Base-by-base conservation (phyloP, 2,113 vertebrate species). In the Terrapene triunguis region DNA sequence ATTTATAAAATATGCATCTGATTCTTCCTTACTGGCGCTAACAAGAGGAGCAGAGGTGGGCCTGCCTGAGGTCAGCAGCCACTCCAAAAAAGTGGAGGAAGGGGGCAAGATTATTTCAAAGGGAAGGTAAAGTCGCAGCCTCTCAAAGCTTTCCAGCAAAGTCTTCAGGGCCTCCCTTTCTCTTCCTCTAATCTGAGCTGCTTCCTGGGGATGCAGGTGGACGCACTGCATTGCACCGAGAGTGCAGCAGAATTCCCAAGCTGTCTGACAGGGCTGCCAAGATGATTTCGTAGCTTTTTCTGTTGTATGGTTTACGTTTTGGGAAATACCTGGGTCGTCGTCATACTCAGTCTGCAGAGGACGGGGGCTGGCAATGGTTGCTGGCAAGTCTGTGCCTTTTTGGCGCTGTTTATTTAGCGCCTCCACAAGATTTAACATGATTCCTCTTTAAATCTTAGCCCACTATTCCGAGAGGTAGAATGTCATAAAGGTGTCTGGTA, bases 401-500 rank as follows among this genome's bases (percentile, higher is more conserved):
- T 35, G 13, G 62, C 78, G 82, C 82, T 80, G 54, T 92, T 90
- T 94, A 87, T 94, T 94, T 96, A 94, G n/a, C 90, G 94, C 84
- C 93, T 97, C 91, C 21, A 90, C 84, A 93, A 89, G 93, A 92
- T 89, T 96, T 95, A 96, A 83, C 51, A 17, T 59, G 84, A 6
- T 80, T 90, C 88, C 89, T 95, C 79, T 91, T 89, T 90, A 95
- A 92, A 96, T 94, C 93, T 90, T 93, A 62, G 69, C 90, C 38
- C 38, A 2, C 81, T 90, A 44, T 65, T 84, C n/a, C 1, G n/a
- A 85, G 88, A 96, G 95, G 85, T 62, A 53, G 88, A 51, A 82
- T 84, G 90, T 88, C 90, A 69, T 93, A 92, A 94, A 97, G 95
- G 97, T 97, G 96, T 96, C 94, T 97, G 90, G 86, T 83, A 94